Evolutionary conservation across 2,797 vertebrate species (phyloP), one percentile per base, ranked within the genome.

Genomic region (Gouania willdenowi): DNA sequence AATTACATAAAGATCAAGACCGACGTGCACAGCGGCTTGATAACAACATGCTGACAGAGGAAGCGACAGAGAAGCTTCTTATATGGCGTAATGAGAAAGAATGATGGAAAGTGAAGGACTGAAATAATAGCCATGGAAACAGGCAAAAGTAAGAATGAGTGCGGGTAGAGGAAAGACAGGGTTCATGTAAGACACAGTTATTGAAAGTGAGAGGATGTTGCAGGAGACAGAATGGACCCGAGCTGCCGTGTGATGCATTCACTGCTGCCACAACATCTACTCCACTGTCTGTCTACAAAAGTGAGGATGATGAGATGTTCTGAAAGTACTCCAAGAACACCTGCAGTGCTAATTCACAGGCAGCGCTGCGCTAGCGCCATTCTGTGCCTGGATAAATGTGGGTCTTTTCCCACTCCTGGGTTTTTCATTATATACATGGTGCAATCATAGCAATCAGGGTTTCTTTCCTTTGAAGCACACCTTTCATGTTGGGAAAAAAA

Each of bases 251-350:
- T 59, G 65, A 49, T 41, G 57, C 55, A 35, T 61, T 57, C 34
- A 9, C 36, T 37, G 33, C 22, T 59, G 50, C 47, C 0, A 20
- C 39, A 27, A 59, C 50, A 62, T 67, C 53, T 48, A 64, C 48
- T 47, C 50, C 64, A 57, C 77, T 70, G 56, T 48, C 74, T 66
- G 56, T 63, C 52, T 74, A 73, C 72, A 28, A 64, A 69, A 57
- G 77, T 10, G 76, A 82, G 63, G 66, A 79, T 82, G 82, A 87
- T 82, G 79, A 81, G 79, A 80, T 75, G 75, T 72, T 77, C 68
- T 67, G 52, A 82, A 77, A 53, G 70, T 40, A 61, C 56, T 54
- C 0, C n/a, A 15, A 26, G 71, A 52, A 75, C 79, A 83, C 83
- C 79, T 69, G 78, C 63, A 34, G 73, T 68, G 81, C 68, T 81